Conservation (phyloP, 2,888 invertebrate species). For the Tricholauxania praeusta region DNA sequence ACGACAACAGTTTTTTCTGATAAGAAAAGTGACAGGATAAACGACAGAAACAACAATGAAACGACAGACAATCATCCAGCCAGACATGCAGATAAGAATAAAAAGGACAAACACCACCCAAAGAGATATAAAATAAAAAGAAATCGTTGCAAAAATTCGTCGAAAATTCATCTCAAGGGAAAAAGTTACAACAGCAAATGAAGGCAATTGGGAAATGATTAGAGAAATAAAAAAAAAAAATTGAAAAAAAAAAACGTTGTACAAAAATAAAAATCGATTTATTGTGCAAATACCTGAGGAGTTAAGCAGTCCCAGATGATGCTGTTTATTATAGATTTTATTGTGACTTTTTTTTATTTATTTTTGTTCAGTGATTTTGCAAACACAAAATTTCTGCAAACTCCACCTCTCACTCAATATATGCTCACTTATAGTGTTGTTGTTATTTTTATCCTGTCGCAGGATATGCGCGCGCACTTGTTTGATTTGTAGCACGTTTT, state of each 20-base stretch:
- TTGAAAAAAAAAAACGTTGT: background rate
- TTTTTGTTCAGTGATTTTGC: conserved; percentile 5
- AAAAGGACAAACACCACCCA: too few relatives aligned
- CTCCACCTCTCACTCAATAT: background rate
- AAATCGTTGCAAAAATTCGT: too few relatives aligned
- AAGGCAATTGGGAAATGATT: background rate
- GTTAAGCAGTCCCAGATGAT: too few relatives aligned
- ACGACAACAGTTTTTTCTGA: too few relatives aligned
- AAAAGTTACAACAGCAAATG: too few relatives aligned
- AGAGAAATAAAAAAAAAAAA: background rate
- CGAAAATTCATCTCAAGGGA: too few relatives aligned
- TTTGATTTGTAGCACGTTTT: conserved; percentile 1
- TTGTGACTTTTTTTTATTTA: background rate
- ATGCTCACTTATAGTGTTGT: background rate
- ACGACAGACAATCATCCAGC: too few relatives aligned
- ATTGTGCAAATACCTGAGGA: conserved; percentile 17
- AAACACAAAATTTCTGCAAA: background rate
- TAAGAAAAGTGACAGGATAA: too few relatives aligned
- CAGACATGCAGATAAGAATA: too few relatives aligned
- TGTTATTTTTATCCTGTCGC: background rate
- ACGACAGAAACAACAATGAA: too few relatives aligned
- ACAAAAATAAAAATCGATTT: background rate
- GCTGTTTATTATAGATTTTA: too few relatives aligned
- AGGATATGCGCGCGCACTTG: conserved; percentile 27
- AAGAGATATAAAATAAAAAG: too few relatives aligned